phyloP scores from a whole-genome alignment of 1,140 invertebrate genomes.

The Orchesella cincta region DNA sequence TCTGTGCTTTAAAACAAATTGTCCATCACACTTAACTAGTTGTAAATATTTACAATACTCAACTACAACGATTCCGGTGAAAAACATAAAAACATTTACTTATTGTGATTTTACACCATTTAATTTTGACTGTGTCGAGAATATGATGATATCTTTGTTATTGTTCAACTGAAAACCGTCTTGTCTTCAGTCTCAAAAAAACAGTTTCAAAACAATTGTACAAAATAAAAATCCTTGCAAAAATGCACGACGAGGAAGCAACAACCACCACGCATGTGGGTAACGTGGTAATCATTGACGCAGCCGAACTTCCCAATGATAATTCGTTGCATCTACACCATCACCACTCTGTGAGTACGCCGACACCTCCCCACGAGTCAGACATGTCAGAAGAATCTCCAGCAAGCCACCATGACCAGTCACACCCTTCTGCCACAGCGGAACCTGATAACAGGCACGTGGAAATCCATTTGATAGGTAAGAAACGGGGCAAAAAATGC shows the following conservation, averaged over 20 bases:
- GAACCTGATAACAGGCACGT: conserved; percentile 15
- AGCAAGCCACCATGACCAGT: conserved; percentile 2
- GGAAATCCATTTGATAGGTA: conserved; percentile 12
- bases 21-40: no score
- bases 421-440: not conserved
- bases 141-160: no score
- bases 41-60: no score
- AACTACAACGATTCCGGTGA: no score
- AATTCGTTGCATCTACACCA: conserved; percentile 32
- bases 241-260: conserved; percentile 45
- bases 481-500: not conserved
- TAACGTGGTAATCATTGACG: conserved; percentile 38
- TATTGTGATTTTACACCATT: no score
- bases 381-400: conserved; percentile 14
- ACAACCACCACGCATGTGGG: conserved; percentile 20
- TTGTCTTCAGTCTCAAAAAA: no score
- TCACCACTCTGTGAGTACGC: conserved; percentile 23
- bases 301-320: conserved; percentile 33
- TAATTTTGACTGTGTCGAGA: no score
- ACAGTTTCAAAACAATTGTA: no score
- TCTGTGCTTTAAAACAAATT: no score
- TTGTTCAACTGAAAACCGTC: no score
- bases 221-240: not conserved
- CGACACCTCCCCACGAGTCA: not conserved
- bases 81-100: no score